Base-by-base conservation (phyloP, 2,797 vertebrate genomes). In the Orientallactaga sibirica region DNA sequence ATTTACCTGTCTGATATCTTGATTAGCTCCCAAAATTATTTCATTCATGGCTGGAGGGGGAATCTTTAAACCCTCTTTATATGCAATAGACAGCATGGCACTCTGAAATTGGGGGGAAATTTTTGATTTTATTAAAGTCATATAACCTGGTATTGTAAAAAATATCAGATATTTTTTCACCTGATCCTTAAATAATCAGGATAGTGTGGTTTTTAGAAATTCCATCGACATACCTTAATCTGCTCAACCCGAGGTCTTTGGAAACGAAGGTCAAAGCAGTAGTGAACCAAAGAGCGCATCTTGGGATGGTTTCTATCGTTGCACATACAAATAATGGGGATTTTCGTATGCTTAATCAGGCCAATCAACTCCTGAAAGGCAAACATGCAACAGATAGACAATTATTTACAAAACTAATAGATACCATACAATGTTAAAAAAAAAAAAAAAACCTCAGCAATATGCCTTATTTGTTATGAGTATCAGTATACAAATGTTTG, bases 261-360 rank as follows among this genome's bases (percentile, higher is more conserved):
- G 97, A 99, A 99, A 91, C 99, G 99, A 97, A 99, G 98, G 96
- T 99, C 99, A 5, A 99, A 99, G 96, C 99, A 99, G 97, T 99
- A 99, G 98, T 99, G 99, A 55, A 99, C 98, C 92, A 99, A 97
- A 8, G 99, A 99, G 41, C 99, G 98, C 79, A 99, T 99, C 98
- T 99, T 99, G 16, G 97, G 98, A 95, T 99, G 99, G 97, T 99
- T 99, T n/a, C 99, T 99, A 90, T 99, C 99, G 18, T 99, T 99
- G 96, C 99, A 99, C 99, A 99, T 99, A 97, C 99, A 99, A 97
- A 99, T 99, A 96, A 99, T 99, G 89, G 99, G 99, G 70, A 99
- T 98, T 98, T 99, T 99, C 12, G 99, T 99, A 76, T 98, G 98
- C 86, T 98, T 99, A 90, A 99, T 99, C 96, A 99, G 98, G 93